A percentile compares a stretch with the other conserved stretches of the same genome.
These are phyloP conservation scores for Drosophila orosa DNA, from an alignment of 1,140 invertebrate genomes.

Conservation along the genomic window DNA sequence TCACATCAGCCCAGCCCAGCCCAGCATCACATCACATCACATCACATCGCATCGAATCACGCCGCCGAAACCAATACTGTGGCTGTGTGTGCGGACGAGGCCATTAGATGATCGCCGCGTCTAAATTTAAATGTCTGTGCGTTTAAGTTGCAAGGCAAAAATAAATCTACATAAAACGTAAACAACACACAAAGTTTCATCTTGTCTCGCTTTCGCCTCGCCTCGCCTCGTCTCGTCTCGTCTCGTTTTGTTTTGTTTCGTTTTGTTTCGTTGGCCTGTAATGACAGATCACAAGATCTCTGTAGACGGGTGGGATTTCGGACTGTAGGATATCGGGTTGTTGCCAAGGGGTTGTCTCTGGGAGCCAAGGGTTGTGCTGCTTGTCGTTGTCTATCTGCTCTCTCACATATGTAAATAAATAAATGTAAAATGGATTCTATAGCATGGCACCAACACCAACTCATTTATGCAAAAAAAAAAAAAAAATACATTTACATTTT, in stretches of 20 bases:
- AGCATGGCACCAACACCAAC: constrained; percentile 4
- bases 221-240: too few relatives aligned
- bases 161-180: constrained; percentile 75
- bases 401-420: constrained; percentile 28
- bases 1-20: neutral
- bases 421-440: constrained; percentile 30
- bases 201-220: constrained; percentile 3
- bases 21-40: constrained; percentile 22
- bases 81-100: constrained; percentile 52
- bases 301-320: constrained; percentile 32
- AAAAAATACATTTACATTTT: constrained; percentile 17
- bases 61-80: constrained; percentile 19
- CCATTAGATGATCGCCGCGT: constrained; percentile 73
- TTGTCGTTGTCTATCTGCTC: constrained; percentile 1
- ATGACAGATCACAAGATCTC: constrained; percentile 53
- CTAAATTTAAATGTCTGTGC: constrained; percentile 82
- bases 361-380: constrained; percentile 17
- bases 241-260: too few relatives aligned
- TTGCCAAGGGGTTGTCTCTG: constrained; percentile 34
- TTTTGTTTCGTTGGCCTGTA: constrained; percentile 26
- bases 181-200: constrained; percentile 55
- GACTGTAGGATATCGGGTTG: constrained; percentile 22
- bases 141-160: constrained; percentile 79
- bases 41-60: constrained; percentile 12
- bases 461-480: constrained; percentile 28